A percentile compares a stretch with the other conserved stretches of the same genome.
phyloP scores from a whole-genome alignment of 2,888 invertebrate genomes.

The Thymelicus lineola region DNA sequence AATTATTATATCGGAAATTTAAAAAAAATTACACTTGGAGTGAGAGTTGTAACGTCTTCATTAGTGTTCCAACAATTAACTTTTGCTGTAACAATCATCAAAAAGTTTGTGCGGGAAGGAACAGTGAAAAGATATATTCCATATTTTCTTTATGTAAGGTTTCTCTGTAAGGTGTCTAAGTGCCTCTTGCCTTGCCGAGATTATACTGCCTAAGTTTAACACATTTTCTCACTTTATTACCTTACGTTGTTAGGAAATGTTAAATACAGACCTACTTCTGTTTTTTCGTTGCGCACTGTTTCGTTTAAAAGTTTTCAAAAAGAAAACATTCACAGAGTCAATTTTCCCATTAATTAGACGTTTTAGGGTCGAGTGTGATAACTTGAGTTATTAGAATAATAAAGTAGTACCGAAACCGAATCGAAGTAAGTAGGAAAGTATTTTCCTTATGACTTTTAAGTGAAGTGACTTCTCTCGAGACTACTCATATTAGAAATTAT shows the following conservation, averaged over 20 bases:
- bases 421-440: too few relatives aligned
- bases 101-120: slow-evolving; percentile 9
- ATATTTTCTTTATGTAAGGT: neutral
- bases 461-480: too few relatives aligned
- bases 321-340: slow-evolving; percentile 36
- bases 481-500: too few relatives aligned
- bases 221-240: neutral
- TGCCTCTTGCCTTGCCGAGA: neutral
- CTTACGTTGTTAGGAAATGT: neutral
- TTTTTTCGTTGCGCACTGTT: neutral
- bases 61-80: slow-evolving; percentile 7
- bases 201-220: slow-evolving; percentile 1
- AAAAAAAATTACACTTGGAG: neutral
- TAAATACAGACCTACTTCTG: neutral
- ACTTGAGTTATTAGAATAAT: too few relatives aligned
- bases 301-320: too few relatives aligned
- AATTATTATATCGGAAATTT: slow-evolving; percentile 6
- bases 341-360: too few relatives aligned
- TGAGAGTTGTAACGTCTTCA: slow-evolving; percentile 11
- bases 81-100: neutral
- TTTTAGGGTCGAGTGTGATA: too few relatives aligned
- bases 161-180: too few relatives aligned
- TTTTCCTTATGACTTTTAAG: too few relatives aligned
- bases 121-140: neutral
- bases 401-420: too few relatives aligned